Evolutionary conservation across 2,888 invertebrate species (phyloP), one percentile per base, ranked within the genome.

Genomic region (Mylabris sibirica): DNA sequence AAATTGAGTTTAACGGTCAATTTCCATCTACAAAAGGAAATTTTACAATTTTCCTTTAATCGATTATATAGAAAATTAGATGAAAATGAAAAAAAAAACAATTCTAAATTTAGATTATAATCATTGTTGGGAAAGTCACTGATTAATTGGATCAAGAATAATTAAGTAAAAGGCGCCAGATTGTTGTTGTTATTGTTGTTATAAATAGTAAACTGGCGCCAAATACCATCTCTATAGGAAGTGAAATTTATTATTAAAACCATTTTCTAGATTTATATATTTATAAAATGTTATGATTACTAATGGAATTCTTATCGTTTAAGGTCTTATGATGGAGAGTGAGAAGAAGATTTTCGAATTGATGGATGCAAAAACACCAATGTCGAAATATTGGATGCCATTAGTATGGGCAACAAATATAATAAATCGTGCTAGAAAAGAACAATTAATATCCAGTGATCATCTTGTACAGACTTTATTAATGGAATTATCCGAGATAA

Each of bases 341-440:
- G 96, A 96, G 84, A 91, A 93, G 84, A 95, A 95, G 84, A 95
- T 96, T 64, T 95, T 96, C 82, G 96, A 96, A 83, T 90, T 93
- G 81, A 91, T 96, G 91, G 94, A 96, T 82, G 91, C 91, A 14
- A 95, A 95, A 83, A 94, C 94, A 77, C 93, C 93, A 3, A 96
- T 96, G 93, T 93, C 95, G 14, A 92, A 92, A 86, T 96, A 96
- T 83, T 96, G 96, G 96, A 94, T 96, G 93, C 96, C 96, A 0
- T 86, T 96, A 64, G 95, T 95, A 17, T 96, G 96, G 96, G 96
- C 96, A 57, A 95, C 95, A 5, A 95, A 95, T 83, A 94, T 96
- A 72, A 94, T 96, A 75, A 95, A 95, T 84, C 88, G 95, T 67
- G 95, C 96, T 4, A 87, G 95, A 69, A 93, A 93, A 80, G 96